These are phyloP conservation scores for Rhorus exstirpatorius DNA, from an alignment of 2,888 invertebrate genomes.

Conservation along the genomic window DNA sequence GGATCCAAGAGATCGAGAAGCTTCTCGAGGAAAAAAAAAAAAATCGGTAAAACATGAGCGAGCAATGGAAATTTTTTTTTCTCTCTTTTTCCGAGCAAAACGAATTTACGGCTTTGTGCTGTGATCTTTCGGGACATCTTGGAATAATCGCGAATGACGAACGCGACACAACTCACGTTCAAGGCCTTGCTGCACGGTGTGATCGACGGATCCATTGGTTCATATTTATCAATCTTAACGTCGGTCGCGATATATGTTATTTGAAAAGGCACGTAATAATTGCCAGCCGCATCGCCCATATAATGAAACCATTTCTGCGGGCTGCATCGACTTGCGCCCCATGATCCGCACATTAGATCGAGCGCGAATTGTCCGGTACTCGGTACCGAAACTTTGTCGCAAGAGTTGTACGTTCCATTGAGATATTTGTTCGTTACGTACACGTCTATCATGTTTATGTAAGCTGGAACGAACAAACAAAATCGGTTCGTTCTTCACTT, in stretches of 20 bases:
- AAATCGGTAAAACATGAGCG: no score
- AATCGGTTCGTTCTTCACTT: no score
- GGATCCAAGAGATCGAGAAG: no score
- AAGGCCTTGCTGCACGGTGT: conserved; percentile 90
- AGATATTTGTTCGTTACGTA: conserved; percentile 91
- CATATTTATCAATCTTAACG: conserved; percentile 86
- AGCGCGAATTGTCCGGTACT: conserved; percentile 92
- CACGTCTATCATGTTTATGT: conserved; percentile 89
- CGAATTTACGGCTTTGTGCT: no score
- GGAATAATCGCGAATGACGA: no score
- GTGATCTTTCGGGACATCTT: no score
- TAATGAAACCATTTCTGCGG: conserved; percentile 90
- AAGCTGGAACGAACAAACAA: conserved; percentile 78
- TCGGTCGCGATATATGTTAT: conserved; percentile 90
- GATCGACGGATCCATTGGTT: conserved; percentile 88
- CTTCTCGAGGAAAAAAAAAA: no score
- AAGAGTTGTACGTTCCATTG: conserved; percentile 92
- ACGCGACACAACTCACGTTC: no score
- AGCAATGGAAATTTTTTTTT: no score
- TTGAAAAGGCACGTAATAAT: conserved; percentile 91
- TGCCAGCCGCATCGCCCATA: conserved; percentile 89
- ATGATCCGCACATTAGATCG: conserved; percentile 93
- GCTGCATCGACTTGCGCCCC: conserved; percentile 91
- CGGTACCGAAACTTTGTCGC: conserved; percentile 93
- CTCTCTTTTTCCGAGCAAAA: no score